These are phyloP conservation scores for Drosophila emarginata DNA, from an alignment of 2,888 invertebrate genomes.

Conservation along the genomic window DNA sequence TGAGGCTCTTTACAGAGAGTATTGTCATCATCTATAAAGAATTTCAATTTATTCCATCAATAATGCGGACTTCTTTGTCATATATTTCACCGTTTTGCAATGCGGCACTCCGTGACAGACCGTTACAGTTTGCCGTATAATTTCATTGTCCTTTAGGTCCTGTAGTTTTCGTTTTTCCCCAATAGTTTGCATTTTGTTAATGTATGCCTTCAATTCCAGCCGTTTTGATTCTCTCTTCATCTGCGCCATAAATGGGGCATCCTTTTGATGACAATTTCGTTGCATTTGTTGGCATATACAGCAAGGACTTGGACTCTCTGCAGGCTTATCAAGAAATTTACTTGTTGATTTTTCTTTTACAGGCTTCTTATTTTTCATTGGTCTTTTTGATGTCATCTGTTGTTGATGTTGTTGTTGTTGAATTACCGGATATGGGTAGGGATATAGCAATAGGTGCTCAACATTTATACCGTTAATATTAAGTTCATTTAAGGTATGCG, in stretches of 20 bases:
- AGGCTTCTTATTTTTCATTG: background rate
- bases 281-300: constrained; percentile 37
- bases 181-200: constrained; percentile 10
- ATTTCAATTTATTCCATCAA: background rate
- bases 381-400: background rate
- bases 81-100: background rate
- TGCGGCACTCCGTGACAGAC: background rate
- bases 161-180: background rate
- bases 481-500: background rate
- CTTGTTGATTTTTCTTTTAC: background rate
- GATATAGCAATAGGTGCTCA: background rate
- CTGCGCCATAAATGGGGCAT: constrained; percentile 39
- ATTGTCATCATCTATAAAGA: background rate
- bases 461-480: background rate
- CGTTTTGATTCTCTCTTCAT: constrained; percentile 45
- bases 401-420: background rate
- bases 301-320: constrained; percentile 14
- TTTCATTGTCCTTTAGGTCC: background rate
- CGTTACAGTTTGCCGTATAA: background rate
- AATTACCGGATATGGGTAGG: background rate
- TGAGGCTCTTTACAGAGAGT: background rate
- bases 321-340: background rate
- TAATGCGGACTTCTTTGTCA: background rate
- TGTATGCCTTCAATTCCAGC: constrained; percentile 46
- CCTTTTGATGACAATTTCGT: constrained; percentile 3